Evolutionary conservation across 2,888 invertebrate species (phyloP).

Genomic region (Acanthosepion esculentum): DNA sequence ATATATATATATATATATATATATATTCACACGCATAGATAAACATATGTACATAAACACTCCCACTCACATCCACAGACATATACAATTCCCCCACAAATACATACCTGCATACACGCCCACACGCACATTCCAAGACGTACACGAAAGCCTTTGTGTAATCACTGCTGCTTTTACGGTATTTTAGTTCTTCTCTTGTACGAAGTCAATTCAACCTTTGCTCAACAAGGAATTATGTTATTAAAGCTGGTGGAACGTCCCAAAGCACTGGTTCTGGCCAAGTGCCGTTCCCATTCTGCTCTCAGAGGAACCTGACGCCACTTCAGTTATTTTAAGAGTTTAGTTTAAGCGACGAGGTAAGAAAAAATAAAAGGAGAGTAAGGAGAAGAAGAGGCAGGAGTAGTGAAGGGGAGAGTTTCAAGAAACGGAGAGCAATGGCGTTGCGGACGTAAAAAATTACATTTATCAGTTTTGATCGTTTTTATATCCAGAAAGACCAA

Average conservation of each 20-base stretch:
- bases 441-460: not conserved
- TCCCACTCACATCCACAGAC: too few relatives aligned
- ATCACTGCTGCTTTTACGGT: too few relatives aligned
- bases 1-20: not conserved
- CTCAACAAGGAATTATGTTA: too few relatives aligned
- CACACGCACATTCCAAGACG: not conserved
- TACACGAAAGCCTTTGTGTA: not conserved
- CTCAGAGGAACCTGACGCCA: not conserved
- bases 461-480: not conserved
- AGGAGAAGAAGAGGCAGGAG: not conserved
- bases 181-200: too few relatives aligned
- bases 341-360: not conserved
- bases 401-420: not conserved
- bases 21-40: not conserved
- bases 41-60: too few relatives aligned
- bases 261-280: not conserved
- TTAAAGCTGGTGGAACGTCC: too few relatives aligned
- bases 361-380: not conserved
- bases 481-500: not conserved
- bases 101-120: too few relatives aligned
- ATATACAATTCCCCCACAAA: too few relatives aligned
- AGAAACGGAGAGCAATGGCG: not conserved
- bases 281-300: not conserved
- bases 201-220: too few relatives aligned
- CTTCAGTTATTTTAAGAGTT: conserved; percentile 20